Base-by-base conservation (phyloP, 2,888 invertebrate species). In the Sceliomorpha sp. region DNA sequence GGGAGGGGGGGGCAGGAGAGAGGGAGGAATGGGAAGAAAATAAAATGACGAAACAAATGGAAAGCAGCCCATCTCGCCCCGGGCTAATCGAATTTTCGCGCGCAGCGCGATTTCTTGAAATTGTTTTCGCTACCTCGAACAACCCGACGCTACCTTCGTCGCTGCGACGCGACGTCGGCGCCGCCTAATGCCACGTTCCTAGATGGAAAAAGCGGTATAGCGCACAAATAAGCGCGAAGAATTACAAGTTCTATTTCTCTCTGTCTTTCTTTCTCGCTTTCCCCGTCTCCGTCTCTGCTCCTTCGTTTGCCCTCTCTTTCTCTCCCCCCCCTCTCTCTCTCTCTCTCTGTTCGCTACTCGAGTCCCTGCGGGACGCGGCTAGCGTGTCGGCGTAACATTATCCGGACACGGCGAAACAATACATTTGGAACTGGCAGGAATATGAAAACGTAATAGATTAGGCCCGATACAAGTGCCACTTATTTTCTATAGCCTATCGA, bases 41-140 rank as follows among this genome's bases (percentile, higher is more conserved):
- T 76, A 77, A 77, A 79, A 76, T 75, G 75, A 74, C 69, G 78
- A 80, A 81, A 81, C 81, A 82, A 82, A 80, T 76, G 84, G 76
- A 81, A 78, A 71, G 72, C 78, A 76, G 79, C 82, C 84, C 84
- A 84, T 84, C 83, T 84, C 77, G 76, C 70, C 77, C 81, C 72
- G 79, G 80, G 79, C 82, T 87, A 88, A 88, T 86, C 83, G 80
- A 85, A 87, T 88, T 87, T 85, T 81, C 83, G 77, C 79, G 79
- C 80, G 71, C 77, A 77, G 79, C 78, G 77, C 69, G 81, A 84
- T 85, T 85, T 84, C 84, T 85, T 79, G 82, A 81, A 84, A 84
- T 85, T 84, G 84, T 83, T 83, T 82, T 77, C 78, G 77, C 80
- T 77, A 74, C 76, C 76, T 69, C 76, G 31, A 37, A n/a, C n/a